Base-by-base conservation (phyloP, 2,113 vertebrate genomes). In the Crypturellus undulatus region DNA sequence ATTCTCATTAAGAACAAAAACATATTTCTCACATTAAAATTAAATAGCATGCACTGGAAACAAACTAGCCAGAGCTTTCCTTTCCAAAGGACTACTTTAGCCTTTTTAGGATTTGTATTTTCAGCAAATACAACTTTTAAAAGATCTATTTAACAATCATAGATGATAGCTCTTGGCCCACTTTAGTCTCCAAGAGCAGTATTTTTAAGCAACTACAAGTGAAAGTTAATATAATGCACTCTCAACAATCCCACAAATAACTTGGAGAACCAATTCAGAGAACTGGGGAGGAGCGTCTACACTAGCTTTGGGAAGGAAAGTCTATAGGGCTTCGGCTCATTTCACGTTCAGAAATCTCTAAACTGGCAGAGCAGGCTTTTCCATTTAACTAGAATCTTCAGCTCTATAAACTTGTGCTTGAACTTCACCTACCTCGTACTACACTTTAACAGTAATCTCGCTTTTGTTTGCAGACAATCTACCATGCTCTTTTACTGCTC, bases 381-480 rank as follows among this genome's bases (percentile, higher is more conserved):
- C 63, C 69, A 81, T 75, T 89, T 92, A 86, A 90, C 18, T 9
- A 75, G 72, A 91, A 87, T 51, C 70, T 92, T 87, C 64, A 89
- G 56, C 92, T 79, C 94, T 80, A 90, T 94, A 96, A 10, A 64
- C 73, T 73, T 88, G 63, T 92, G 79, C 88, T 95, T 94, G 86
- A 96, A 81, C 77, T 94, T 94, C 81, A 84, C 56, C 64, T 45
- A 51, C 22, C 30, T 86, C 58, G 49, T 54, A 30, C 69, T 79
- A 36, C 28, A 73, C 54, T 84, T 69, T 54, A 77, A 83, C 47
- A 93, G 67, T 91, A 89, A 93, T 92, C 69, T 87, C 60, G 70
- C 30, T 87, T 93, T 79, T 83, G 89, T 94, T 93, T 93, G 59
- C 94, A 96, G 83, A 86, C 71, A 70, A 92, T 91, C 49, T 93